Conservation (phyloP, 2,888 invertebrate genomes). For the Perizoma affinitatum region DNA sequence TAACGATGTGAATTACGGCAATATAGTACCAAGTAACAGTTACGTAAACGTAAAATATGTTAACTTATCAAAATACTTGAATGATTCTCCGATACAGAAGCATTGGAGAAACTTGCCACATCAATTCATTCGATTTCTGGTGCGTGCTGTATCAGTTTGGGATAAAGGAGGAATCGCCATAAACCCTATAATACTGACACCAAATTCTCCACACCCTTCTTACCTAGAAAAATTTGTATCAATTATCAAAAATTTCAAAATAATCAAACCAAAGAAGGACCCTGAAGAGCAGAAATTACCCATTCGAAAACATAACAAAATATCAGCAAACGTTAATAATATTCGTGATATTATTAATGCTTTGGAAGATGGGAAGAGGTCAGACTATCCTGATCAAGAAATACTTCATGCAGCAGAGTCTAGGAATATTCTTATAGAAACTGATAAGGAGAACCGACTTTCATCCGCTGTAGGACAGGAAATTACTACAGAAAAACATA, state of each 20-base stretch:
- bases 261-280: constrained; percentile 25
- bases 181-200: constrained; percentile 63
- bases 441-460: constrained; percentile 21
- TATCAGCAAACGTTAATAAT: constrained; percentile 61
- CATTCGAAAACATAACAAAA: constrained; percentile 29
- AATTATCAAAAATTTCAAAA: constrained; percentile 48
- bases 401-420: constrained; percentile 61
- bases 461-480: constrained; percentile 14
- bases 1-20: constrained; percentile 39
- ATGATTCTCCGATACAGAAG: constrained; percentile 63
- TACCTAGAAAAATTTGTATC: constrained; percentile 50
- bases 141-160: constrained; percentile 69
- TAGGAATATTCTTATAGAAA: constrained; percentile 29
- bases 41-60: constrained; percentile 57
- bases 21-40: constrained; percentile 34
- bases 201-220: constrained; percentile 50
- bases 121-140: constrained; percentile 62
- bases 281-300: constrained; percentile 24
- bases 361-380: constrained; percentile 52
- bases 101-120: constrained; percentile 61
- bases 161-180: constrained; percentile 73
- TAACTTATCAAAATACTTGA: constrained; percentile 58
- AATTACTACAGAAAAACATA: background rate
- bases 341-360: constrained; percentile 73
- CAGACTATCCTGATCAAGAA: constrained; percentile 44